Percentiles rank a stretch among this genome's conserved stretches.
phyloP scores from a whole-genome alignment of 2,797 vertebrate genomes.

The Phaenicophaeus curvirostris region DNA sequence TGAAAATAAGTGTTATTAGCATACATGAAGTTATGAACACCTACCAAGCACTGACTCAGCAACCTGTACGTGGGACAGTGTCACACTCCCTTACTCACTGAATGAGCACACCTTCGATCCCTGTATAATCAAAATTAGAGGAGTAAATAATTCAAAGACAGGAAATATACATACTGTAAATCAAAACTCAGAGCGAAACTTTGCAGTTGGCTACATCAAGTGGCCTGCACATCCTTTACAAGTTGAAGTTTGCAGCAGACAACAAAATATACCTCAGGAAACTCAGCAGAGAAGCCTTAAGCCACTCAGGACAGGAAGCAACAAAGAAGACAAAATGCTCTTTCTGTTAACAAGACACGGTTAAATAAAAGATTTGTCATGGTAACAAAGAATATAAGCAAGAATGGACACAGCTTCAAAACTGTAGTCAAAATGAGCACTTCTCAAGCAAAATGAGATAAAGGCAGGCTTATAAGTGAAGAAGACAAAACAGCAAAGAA shows the following conservation, averaged over 20 bases:
- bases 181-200: neutral
- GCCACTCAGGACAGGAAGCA: neutral
- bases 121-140: neutral
- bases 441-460: neutral
- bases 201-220: neutral
- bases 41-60: neutral
- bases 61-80: neutral
- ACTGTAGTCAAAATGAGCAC: neutral
- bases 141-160: neutral
- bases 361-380: constrained; percentile 10
- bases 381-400: neutral
- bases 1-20: neutral
- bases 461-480: neutral
- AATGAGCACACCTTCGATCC: neutral
- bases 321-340: neutral
- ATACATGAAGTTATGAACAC: neutral
- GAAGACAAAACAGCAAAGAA: neutral
- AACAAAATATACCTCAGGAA: neutral
- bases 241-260: neutral
- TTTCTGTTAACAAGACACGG: neutral
- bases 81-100: neutral
- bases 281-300: neutral
- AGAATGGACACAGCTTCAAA: neutral
- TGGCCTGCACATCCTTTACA: neutral
- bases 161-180: fast-evolving